Conservation (phyloP, 2,797 vertebrate species). For the Delichon dasypus region DNA sequence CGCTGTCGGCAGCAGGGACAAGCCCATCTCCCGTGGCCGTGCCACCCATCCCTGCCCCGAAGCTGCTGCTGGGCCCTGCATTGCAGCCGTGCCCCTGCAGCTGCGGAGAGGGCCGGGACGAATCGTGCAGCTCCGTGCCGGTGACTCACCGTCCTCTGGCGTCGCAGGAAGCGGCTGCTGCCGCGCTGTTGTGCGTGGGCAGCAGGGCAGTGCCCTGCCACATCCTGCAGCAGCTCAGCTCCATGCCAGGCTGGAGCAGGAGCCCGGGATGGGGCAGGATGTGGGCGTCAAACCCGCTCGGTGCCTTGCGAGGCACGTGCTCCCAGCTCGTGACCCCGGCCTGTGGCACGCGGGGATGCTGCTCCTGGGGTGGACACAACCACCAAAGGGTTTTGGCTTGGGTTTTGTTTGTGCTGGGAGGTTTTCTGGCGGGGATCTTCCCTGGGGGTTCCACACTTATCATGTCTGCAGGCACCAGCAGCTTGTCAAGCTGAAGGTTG, state of each 20-base stretch:
- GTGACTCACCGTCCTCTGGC: conserved; percentile 19
- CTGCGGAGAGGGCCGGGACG: not conserved
- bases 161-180: not conserved
- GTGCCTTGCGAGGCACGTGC: not conserved
- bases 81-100: fast-evolving
- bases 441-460: no score
- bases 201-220: conserved; percentile 2
- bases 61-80: not conserved
- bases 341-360: fast-evolving
- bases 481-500: not conserved
- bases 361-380: fast-evolving
- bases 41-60: not conserved
- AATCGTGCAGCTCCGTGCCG: not conserved
- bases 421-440: not conserved
- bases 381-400: not conserved
- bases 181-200: not conserved
- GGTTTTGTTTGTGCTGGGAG: not conserved
- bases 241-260: not conserved
- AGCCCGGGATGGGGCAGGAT: fast-evolving
- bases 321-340: not conserved
- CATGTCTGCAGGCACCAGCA: not conserved
- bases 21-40: not conserved
- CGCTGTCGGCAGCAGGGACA: fast-evolving
- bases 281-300: fast-evolving
- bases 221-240: conserved; percentile 11